Base-by-base conservation (phyloP, 2,888 invertebrate genomes). In the Dasysyrphus tricinctus region DNA sequence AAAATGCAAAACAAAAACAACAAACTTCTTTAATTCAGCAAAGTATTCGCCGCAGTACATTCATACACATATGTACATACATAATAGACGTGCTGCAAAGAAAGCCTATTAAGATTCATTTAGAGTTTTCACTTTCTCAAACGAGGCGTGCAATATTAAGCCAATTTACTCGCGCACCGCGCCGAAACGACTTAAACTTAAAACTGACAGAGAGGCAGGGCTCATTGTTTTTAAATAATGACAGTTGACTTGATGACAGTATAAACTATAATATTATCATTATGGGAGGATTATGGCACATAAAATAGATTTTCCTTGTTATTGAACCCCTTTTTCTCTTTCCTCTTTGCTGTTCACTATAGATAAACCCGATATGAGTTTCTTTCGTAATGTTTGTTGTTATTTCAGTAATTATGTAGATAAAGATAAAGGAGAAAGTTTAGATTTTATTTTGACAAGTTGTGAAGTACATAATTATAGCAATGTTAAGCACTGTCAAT, bases 41-140 rank as follows among this genome's bases (percentile, higher is more conserved):
- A 69, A 39, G 69, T n/a, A 39, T 69, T 47, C 16, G 51, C 54
- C 54, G 69, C 54, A 9, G 32, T 24, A 24, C 24, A 24, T 24
- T 24, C 24, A 24, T 24, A 24, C 8, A 24, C 19, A 49, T 14
- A n/a, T 61, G 24, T 16, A 24, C 19, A 49, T 14, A 11, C 1
- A 2, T 19, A n/a, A 44, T 29, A 57, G 74, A 34, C 16, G 32
- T 54, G 73, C 42, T 61, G 19, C 14, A 54, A 77, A 63, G 63
- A 84, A 80, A 81, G 81, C 77, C 85, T 78, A 85, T 85, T 85
- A 77, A 74, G 70, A 81, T 74, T 81, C 73, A 78, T 85, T 85
- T 85, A 57, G 42, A 81, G 77, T 85, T 81, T 85, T 85, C 85
- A 85, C 85, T 85, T 85, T 85, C 85, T 81, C 77, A 54, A 67